These are phyloP conservation scores for Tetragnatha montana DNA, from an alignment of 2,888 invertebrate genomes.

Conservation along the genomic window DNA sequence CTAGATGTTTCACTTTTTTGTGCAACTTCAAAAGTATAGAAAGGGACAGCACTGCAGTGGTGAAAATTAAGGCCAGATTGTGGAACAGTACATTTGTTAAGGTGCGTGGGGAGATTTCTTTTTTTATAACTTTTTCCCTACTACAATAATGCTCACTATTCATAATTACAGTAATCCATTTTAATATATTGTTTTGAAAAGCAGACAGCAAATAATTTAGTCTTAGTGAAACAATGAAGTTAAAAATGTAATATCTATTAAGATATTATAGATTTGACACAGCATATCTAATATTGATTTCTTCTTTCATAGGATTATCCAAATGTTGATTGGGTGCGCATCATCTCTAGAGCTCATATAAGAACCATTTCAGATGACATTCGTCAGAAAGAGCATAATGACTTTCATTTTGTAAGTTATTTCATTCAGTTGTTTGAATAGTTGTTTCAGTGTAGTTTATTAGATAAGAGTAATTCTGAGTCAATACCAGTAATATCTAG, in stretches of 20 bases:
- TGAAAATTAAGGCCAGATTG: slow-evolving; percentile 88
- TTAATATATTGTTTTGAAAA: too few species aligned
- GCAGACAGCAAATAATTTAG: too few species aligned
- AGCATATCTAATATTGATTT: neutral
- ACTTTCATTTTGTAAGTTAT: slow-evolving; percentile 74
- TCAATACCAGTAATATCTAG: too few species aligned
- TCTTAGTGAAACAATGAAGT: too few species aligned
- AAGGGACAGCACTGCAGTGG: slow-evolving; percentile 84
- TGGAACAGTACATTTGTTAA: slow-evolving; percentile 97
- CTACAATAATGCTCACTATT: too few species aligned
- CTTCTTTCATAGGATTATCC: slow-evolving; percentile 81
- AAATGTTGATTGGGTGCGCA: slow-evolving; percentile 87
- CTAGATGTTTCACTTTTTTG: slow-evolving; percentile 89
- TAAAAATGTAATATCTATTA: too few species aligned
- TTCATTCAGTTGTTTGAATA: too few species aligned
- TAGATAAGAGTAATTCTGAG: too few species aligned
- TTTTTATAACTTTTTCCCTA: slow-evolving; percentile 77
- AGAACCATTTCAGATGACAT: slow-evolving; percentile 75
- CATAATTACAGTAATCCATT: too few species aligned
- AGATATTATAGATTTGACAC: too few species aligned
- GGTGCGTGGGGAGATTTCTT: slow-evolving; percentile 73
- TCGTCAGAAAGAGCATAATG: slow-evolving; percentile 74
- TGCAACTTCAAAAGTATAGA: slow-evolving; percentile 89
- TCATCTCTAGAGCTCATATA: slow-evolving; percentile 87
- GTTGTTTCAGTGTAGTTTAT: too few species aligned